Base-by-base conservation (phyloP, 1,140 invertebrate genomes). In the Panagrolaimus sp. region DNA sequence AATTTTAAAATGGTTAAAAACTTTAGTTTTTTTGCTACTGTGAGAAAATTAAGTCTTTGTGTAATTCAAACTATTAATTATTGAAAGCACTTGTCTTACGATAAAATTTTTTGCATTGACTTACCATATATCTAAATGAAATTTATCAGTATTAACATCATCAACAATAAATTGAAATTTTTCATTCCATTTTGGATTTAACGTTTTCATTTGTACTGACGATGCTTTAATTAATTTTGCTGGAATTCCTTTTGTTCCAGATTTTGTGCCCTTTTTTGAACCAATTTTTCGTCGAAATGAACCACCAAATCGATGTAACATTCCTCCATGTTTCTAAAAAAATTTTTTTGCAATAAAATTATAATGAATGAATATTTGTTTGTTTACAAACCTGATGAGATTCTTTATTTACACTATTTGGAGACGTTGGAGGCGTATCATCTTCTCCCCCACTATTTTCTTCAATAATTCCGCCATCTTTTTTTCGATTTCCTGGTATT, bases 171-270 rank as follows among this genome's bases (percentile, higher is more conserved):
- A 93, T 88, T 91, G 87, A 82, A 96, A 96, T 81, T 92, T 92
- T 85, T 96, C 93, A 80, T 92, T 92, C 93, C 93, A 96, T 76
- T 90, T 89, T 4, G 93, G 93, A 78, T 91, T 92, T 5, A 96
- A 87, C 0, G 92, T 95, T 81, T 93, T 91, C 13, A 89, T 89
- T 81, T 91, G 89, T 25, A 96, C 93, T 48, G 89, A 89, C 13
- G 93, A 95, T 23, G 92, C 92, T 69, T 91, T 88, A 79, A 96
- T 96, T 84, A 93, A 91, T 77, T 92, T 92, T 53, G 92, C 93
- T 1, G 93, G 92, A 48, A 94, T 87, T 77, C 70, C 84, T 76
- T 71, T 72, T 66, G 13, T 43, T 13, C 72, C 74, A 5, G 47
- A 42, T 42, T 72, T 72, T 14, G 44, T 44, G 23, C 71, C 67